Conservation (phyloP, 2,797 vertebrate genomes). For the Tapera naevia region DNA sequence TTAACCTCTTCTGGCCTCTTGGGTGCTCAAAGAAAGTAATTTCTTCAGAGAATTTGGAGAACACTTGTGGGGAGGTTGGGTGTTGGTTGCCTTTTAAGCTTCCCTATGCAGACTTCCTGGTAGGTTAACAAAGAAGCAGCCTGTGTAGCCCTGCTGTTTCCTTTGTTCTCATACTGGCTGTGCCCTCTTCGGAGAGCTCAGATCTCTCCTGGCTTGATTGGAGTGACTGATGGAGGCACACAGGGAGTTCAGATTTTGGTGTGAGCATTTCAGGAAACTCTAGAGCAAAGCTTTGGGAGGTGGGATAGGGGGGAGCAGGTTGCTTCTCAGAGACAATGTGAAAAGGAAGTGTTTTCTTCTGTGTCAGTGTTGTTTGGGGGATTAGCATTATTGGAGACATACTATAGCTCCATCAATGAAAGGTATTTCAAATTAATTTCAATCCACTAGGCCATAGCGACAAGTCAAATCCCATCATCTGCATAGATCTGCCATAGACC, state of each 20-base stretch:
- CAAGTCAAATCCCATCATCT: background rate
- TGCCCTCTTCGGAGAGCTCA: background rate
- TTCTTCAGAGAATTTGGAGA: background rate
- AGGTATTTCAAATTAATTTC: background rate
- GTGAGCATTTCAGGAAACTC: background rate
- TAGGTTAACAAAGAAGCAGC: constrained; percentile 50
- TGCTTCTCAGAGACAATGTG: background rate
- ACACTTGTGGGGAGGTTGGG: background rate
- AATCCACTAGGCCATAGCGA: background rate
- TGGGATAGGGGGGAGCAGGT: background rate
- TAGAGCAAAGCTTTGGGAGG: background rate
- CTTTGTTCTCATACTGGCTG: constrained; percentile 41
- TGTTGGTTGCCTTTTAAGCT: background rate
- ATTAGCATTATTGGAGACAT: background rate
- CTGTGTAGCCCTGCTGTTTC: background rate
- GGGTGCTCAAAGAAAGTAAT: background rate
- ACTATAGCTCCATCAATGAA: background rate
- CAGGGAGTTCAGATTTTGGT: background rate
- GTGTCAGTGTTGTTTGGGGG: background rate
- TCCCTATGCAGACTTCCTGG: background rate
- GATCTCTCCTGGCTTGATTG: background rate
- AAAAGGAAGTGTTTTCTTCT: background rate
- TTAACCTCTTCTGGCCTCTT: background rate
- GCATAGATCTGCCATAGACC: background rate
- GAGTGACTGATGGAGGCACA: background rate